phyloP scores from a whole-genome alignment of 92 coral and sea anemone genomes.

The Umimayanthus chanpuru region DNA sequence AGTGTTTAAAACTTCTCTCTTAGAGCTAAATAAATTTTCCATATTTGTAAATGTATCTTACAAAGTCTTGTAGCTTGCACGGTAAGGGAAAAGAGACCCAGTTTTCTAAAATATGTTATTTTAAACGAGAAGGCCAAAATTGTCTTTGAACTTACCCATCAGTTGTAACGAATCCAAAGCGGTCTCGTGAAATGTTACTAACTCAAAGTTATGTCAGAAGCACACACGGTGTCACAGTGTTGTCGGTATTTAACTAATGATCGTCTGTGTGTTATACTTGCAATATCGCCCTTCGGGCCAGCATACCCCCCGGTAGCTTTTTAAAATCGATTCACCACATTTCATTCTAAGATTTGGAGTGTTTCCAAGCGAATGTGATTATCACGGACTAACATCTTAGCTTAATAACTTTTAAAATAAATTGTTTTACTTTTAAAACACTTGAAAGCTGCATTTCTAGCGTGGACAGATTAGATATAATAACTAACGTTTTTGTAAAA shows the following conservation, averaged over 20 bases:
- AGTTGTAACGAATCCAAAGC: not conserved
- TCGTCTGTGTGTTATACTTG: not conserved
- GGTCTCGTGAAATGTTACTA: not conserved
- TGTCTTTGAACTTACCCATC: not conserved
- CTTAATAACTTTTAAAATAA: not conserved
- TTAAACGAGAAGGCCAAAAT: not conserved
- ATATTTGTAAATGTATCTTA: too few species aligned
- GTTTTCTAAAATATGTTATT: too few species aligned
- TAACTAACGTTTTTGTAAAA: not conserved
- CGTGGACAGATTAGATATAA: not conserved
- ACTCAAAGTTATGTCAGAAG: not conserved
- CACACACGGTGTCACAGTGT: not conserved
- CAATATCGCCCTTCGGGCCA: not conserved
- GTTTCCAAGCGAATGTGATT: conserved; percentile 1
- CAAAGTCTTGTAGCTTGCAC: not conserved
- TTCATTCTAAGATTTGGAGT: not conserved
- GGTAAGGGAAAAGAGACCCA: not conserved
- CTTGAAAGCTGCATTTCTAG: not conserved
- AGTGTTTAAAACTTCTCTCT: not conserved
- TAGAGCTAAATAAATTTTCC: not conserved
- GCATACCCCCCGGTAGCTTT: conserved; percentile 3
- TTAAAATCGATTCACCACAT: not conserved
- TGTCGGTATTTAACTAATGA: not conserved
- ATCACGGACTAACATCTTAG: not conserved
- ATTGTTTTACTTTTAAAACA: too few species aligned